A percentile compares a stretch with the other conserved stretches of the same genome.
phyloP scores from a whole-genome alignment of 1,140 invertebrate genomes.

The roundworm (Caenorhabditis elegans) region WBcel235 BX284605.5:3136001-3136500 shows the following conservation, averaged over 20 bases:
- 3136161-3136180: neutral
- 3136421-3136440: neutral
- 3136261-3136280: neutral
- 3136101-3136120: too few relatives aligned
- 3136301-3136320: neutral
- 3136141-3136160: neutral
- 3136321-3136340: too few relatives aligned
- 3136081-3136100: neutral
- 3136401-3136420: neutral
- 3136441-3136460: neutral
- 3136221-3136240: neutral
- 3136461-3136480: neutral
- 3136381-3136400: neutral
- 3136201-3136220: neutral
- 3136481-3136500: neutral
- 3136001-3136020: too few relatives aligned
- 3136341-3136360: too few relatives aligned
- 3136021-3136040: neutral
- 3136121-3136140: neutral
- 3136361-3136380: too few relatives aligned
- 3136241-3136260: neutral
- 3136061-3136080: neutral
- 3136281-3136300: neutral
- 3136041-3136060: neutral
- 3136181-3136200: neutral